Conservation (phyloP, 2,113 vertebrate genomes). For the Protomyctophum bolini region DNA sequence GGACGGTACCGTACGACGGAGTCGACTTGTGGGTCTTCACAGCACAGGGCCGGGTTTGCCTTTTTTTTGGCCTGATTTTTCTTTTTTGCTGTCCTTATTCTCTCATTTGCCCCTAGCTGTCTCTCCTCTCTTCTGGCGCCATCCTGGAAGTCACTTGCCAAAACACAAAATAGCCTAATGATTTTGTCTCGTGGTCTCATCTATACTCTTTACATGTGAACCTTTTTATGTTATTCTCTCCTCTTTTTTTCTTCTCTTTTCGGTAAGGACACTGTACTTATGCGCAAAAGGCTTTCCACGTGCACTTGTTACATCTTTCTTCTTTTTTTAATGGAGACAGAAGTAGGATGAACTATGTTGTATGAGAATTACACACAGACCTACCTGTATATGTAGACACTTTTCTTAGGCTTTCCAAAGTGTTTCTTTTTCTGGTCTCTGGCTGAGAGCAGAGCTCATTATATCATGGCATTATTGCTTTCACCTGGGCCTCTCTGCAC, state of each 20-base stretch:
- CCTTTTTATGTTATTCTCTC: neutral
- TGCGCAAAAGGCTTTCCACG: constrained; percentile 77
- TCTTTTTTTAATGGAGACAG: constrained; percentile 57
- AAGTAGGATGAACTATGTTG: constrained; percentile 56
- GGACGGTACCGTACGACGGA: constrained; percentile 60
- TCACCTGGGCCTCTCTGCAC: constrained; percentile 66
- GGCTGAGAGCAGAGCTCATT: constrained; percentile 59
- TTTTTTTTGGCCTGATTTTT: constrained; percentile 70
- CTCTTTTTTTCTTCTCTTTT: constrained; percentile 28
- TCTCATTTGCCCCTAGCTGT: constrained; percentile 48
- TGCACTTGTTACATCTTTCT: constrained; percentile 45
- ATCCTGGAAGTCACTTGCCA: constrained; percentile 63
- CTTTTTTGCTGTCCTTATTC: constrained; percentile 56
- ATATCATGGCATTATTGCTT: constrained; percentile 67
- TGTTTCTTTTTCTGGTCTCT: constrained; percentile 58
- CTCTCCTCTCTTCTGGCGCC: constrained; percentile 50
- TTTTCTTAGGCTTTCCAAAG: constrained; percentile 58
- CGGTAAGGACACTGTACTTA: constrained; percentile 71
- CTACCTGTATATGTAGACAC: constrained; percentile 61
- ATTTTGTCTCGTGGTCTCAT: constrained; percentile 50
- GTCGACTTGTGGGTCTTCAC: constrained; percentile 68
- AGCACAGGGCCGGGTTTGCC: constrained; percentile 76
- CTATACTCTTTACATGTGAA: neutral
- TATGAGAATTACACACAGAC: constrained; percentile 58
- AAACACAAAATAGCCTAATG: constrained; percentile 33